A percentile compares a stretch with the other conserved stretches of the same genome.
phyloP scores from a whole-genome alignment of 2,113 vertebrate species.

The Balaenoptera acutorostrata region DNA sequence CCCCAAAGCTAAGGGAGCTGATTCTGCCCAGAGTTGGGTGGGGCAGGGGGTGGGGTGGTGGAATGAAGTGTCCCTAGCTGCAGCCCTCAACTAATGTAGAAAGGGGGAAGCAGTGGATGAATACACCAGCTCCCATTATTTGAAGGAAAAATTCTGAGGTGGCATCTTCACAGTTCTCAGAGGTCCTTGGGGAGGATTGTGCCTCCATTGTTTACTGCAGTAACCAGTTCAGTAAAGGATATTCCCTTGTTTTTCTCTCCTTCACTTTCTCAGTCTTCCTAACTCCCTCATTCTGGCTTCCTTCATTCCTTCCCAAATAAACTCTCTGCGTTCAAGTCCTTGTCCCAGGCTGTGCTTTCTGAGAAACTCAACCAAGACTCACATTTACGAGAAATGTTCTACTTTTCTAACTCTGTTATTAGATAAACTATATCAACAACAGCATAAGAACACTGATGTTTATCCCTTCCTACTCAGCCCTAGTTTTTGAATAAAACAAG shows the following conservation, averaged over 20 bases:
- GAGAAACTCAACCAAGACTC: neutral
- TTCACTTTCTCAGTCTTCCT: neutral
- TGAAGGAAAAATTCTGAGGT: neutral
- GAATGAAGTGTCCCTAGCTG: neutral
- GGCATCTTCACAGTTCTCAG: neutral
- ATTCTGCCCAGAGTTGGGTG: neutral
- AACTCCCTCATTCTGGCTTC: neutral
- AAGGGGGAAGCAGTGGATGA: neutral
- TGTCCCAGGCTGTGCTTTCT: neutral
- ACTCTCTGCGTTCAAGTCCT: neutral
- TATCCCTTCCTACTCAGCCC: neutral
- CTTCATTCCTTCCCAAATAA: neutral
- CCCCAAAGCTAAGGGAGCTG: neutral
- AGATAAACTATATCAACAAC: neutral
- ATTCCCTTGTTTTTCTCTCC: neutral
- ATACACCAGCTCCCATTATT: neutral
- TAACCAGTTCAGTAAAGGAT: neutral
- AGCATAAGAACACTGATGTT: neutral
- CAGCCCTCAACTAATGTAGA: no score
- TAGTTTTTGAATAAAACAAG: neutral
- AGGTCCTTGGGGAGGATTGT: neutral
- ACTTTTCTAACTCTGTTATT: neutral
- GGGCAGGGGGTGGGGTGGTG: neutral
- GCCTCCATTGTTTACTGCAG: neutral
- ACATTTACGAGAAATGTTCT: neutral